A percentile compares a stretch with the other conserved stretches of the same genome.
Evolutionary conservation across 2,797 vertebrate species (phyloP).

Genomic region (Sebastes itinus): DNA sequence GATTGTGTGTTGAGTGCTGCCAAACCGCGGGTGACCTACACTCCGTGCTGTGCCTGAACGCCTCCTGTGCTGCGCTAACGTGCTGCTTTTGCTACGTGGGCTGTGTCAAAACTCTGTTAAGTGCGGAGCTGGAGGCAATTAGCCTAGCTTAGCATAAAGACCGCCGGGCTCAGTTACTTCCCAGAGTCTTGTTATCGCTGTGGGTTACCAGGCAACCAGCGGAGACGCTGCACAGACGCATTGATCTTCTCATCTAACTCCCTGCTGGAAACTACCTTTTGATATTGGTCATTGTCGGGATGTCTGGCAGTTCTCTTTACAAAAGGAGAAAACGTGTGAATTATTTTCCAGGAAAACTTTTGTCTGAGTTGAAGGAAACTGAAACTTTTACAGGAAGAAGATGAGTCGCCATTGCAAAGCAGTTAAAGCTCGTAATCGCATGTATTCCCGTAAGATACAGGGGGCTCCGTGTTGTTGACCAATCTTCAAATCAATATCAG

Average conservation of each 20-base stretch:
- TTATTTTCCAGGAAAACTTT: not conserved
- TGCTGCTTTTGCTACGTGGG: not conserved
- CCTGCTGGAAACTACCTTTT: not conserved
- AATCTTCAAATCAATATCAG: constrained; percentile 14
- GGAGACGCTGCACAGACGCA: not conserved
- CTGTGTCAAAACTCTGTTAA: not conserved
- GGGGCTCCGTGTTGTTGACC: constrained; percentile 2
- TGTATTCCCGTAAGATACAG: not conserved
- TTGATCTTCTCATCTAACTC: not conserved
- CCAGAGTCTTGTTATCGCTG: not conserved
- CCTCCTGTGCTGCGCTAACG: not conserved
- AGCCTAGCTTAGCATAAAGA: not conserved
- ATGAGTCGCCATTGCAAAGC: not conserved
- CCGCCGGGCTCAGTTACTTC: not conserved
- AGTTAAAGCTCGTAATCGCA: not conserved
- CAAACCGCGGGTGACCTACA: not conserved
- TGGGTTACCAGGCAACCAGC: not conserved
- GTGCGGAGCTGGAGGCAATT: not conserved
- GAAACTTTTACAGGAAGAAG: not conserved
- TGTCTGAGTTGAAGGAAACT: not conserved
- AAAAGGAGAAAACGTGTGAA: not conserved
- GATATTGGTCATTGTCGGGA: not conserved
- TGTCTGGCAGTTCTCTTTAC: not conserved
- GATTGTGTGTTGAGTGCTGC: not conserved
- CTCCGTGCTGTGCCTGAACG: not conserved